Evolutionary conservation across 2,797 vertebrate species (phyloP).

Genomic region (Micrastur ruficollis): DNA sequence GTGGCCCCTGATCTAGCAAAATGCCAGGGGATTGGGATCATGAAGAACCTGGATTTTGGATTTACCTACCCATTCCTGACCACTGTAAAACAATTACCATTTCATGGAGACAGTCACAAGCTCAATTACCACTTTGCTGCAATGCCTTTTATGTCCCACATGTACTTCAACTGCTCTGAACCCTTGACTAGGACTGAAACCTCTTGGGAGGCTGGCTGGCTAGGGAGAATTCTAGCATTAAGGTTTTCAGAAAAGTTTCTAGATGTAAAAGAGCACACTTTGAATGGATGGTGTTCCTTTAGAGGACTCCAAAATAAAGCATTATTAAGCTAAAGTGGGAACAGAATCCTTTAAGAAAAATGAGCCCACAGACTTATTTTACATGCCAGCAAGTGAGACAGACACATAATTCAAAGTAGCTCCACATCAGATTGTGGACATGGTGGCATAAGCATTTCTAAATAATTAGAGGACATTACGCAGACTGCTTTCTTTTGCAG

Average conservation of each 20-base stretch:
- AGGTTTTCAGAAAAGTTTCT: neutral
- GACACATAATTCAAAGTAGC: neutral
- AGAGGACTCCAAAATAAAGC: neutral
- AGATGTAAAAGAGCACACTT: neutral
- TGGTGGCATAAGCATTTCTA: neutral
- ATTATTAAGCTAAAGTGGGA: neutral
- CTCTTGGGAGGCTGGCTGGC: neutral
- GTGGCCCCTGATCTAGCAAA: neutral
- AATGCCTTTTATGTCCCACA: neutral
- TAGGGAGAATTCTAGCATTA: neutral
- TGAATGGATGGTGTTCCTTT: neutral
- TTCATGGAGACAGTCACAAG: neutral
- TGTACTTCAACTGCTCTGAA: neutral
- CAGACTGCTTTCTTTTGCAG: neutral
- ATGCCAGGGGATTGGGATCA: rapidly evolving
- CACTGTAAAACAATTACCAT: neutral
- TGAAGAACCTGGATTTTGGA: neutral
- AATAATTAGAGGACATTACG: neutral
- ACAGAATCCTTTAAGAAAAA: neutral
- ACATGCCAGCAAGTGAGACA: neutral
- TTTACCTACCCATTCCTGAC: neutral
- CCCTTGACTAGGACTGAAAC: neutral
- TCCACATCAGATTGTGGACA: neutral
- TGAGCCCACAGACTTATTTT: neutral
- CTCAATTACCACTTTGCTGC: neutral